Evolutionary conservation across 2,888 invertebrate genomes (phyloP), one percentile per base, ranked within the genome.

Genomic region (Rhamnusium bicolor): DNA sequence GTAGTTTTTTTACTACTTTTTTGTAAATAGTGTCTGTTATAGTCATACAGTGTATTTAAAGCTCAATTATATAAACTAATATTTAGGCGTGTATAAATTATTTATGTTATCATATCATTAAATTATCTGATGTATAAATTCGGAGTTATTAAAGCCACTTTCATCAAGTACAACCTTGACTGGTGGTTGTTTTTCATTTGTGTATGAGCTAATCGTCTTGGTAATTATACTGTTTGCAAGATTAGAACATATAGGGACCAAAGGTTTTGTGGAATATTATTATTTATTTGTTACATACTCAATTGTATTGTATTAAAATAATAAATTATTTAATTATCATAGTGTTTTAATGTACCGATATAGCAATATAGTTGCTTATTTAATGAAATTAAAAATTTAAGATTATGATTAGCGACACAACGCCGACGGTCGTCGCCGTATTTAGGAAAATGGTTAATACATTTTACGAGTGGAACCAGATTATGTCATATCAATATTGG

Each of bases 261-360:
- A 87, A 87, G 87, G 87, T 87, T 84, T 84, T 85, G 84, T 83
- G 86, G 87, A 86, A 82, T 83, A 84, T 82, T 80, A 71, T 82
- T 86, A 86, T 86, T 86, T 87, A 86, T 86, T 86, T 82, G 83
- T 84, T 84, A 81, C 71, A 78, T 78, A 76, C 75, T 75, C 75
- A 73, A 68, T 21, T 76, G 69, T 77, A 75, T 68, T 74, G 70
- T 74, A 75, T 74, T 76, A 71, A 71, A 76, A 75, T 75, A 76
- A 74, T 79, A 79, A 75, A 79, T 79, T 79, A 76, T 79, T 79
- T 71, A 75, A 61, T 46, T 61, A 21, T 21, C 21, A 12, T 3
- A 10, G 5, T n/a, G 2, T 40, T 40, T 40, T 40, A n/a, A 40
- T 40, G 10, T 32, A n/a, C n/a, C n/a, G n/a, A n/a, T n/a, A n/a